A percentile compares a stretch with the other conserved stretches of the same genome.
Evolutionary conservation across 2,113 vertebrate genomes (phyloP).

Genomic region (Ursus arctos): DNA sequence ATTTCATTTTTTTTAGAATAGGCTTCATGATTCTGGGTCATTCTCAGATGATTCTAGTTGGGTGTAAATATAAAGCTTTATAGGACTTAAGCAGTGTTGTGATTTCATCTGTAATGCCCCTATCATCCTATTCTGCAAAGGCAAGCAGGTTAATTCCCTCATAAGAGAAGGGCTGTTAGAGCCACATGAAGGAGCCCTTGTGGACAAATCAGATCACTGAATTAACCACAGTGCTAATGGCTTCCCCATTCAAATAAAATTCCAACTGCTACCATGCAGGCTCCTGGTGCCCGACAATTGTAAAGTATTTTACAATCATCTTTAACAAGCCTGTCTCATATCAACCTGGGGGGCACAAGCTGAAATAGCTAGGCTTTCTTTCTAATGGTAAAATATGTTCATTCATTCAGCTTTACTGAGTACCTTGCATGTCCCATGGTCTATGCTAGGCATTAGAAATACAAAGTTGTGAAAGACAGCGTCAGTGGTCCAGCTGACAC

Average conservation of each 20-base stretch:
- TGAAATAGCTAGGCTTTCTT: background rate
- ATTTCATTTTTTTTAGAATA: background rate
- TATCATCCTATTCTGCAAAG: background rate
- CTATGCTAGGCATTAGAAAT: background rate
- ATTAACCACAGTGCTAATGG: slow-evolving; percentile 40
- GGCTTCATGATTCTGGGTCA: slow-evolving; percentile 30
- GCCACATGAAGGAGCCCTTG: slow-evolving; percentile 28
- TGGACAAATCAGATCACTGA: slow-evolving; percentile 50
- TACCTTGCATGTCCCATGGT: background rate
- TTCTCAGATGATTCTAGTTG: background rate
- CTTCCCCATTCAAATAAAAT: slow-evolving; percentile 58
- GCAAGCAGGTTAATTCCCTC: slow-evolving; percentile 44
- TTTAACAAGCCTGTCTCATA: slow-evolving; percentile 47
- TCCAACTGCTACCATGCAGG: background rate
- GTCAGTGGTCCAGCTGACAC: background rate
- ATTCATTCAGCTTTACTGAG: background rate
- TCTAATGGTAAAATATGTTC: background rate
- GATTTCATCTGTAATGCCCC: background rate
- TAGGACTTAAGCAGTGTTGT: background rate
- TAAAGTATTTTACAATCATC: slow-evolving; percentile 41
- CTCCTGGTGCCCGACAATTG: background rate
- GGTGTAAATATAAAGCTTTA: background rate
- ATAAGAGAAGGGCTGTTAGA: slow-evolving; percentile 4
- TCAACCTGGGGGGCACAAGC: background rate
- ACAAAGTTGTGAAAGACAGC: background rate